Evolutionary conservation across 2,797 vertebrate species (phyloP), one percentile per base, ranked within the genome.

Genomic region (Mus minutoides): DNA sequence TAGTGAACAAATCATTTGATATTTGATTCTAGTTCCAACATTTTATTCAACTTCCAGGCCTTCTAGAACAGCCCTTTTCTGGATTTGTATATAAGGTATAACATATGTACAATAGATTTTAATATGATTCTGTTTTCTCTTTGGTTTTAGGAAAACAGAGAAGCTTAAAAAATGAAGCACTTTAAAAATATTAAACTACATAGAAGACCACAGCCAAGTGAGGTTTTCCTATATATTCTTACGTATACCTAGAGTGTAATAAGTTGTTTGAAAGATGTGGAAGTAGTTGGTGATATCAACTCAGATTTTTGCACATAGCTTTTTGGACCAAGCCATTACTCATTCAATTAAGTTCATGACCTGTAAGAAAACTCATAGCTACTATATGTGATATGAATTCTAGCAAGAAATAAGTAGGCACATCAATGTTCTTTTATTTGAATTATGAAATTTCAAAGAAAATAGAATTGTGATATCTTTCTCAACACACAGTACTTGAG

Each of bases 141-240:
- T 79, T 80, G 54, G 17, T 11, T 75, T 73, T 73, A 31, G 29
- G 4, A 62, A 58, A 49, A 19, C 9, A 11, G 1, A 87, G 17
- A 75, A 19, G 0, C 3, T 24, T 10, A 34, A 49, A 17, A 67
- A 46, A 82, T 49, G 22, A 94, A 78, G 0, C 2, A 31, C 7
- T 17, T 16, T 11, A 4, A 40, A 67, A 12, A 21, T 6, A 10
- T 6, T 11, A 11, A 46, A 21, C 13, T 75, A 46, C 11, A 19
- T 0, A 62, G 14, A 79, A 76, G 22, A 10, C 4, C n/a, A 6
- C 5, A 56, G 5, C 6, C 1, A 49, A 73, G 0, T 19, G 19
- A 46, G 37, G 0, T 7, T 71, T 56, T 62, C 43, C 29, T 29
- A 14, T 82, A 3, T 22, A 2, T 67, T 4, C 6, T 29, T 67